phyloP scores from a whole-genome alignment of 2,797 vertebrate genomes.

The Cryptoprocta ferox region DNA sequence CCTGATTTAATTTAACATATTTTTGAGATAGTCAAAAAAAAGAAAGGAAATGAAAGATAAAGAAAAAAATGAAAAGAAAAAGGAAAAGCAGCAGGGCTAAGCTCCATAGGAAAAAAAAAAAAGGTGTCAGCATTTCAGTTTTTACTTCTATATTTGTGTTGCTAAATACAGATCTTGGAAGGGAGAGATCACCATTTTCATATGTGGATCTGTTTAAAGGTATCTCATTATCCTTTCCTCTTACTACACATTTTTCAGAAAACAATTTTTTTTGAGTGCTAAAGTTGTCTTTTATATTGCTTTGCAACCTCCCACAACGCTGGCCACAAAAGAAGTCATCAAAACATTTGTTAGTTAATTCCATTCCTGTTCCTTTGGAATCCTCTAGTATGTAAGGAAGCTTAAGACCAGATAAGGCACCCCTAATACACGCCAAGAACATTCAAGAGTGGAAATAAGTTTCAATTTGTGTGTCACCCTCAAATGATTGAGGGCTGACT shows the following conservation, averaged over 20 bases:
- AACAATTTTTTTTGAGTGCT: neutral
- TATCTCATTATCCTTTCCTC: neutral
- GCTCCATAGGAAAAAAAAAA: neutral
- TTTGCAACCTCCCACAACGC: neutral
- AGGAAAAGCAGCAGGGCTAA: neutral
- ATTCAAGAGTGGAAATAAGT: neutral
- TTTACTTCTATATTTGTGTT: constrained; percentile 8
- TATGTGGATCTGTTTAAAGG: neutral
- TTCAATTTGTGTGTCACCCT: neutral
- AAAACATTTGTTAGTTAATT: neutral
- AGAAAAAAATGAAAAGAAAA: neutral
- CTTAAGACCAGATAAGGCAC: neutral
- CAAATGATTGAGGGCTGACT: neutral
- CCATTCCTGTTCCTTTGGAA: neutral
- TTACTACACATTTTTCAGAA: neutral
- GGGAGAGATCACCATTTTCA: neutral
- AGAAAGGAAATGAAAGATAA: neutral
- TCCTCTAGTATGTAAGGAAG: neutral
- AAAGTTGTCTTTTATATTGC: neutral
- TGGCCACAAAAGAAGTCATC: neutral
- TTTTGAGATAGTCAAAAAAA: neutral
- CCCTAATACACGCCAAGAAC: neutral
- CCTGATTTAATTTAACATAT: neutral
- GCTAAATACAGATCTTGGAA: neutral
- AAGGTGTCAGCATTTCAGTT: neutral